Base-by-base conservation (phyloP, 2,113 vertebrate genomes). In the Eulacestoma nigropectus region DNA sequence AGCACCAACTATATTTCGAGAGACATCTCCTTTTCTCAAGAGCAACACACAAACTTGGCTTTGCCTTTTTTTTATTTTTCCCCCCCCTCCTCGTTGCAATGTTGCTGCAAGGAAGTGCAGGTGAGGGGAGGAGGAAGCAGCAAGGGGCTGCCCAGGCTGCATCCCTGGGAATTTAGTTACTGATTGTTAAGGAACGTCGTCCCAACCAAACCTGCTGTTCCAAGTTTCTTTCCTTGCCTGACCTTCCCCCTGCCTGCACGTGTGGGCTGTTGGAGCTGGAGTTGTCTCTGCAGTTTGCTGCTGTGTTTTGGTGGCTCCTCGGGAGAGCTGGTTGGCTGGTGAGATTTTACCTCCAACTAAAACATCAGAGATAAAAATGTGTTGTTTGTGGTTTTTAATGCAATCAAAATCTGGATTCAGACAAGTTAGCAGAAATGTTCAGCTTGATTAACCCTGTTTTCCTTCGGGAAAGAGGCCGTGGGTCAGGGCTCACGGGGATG, bases 1-100 rank as follows among this genome's bases (percentile, higher is more conserved):
- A 96, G 93, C 94, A 21, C 84, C 87, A n/a, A 91, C 93, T 93
- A 20, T 85, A 89, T 94, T 93, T 78, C 8, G 9, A 97, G 94
- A 91, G 94, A 74, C 1, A 1, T 85, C 87, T 89, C 81, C 87
- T 93, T 67, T 64, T 84, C 90, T 96, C 76, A 32, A 94, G 93
- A 95, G 89, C 87, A 74, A 11, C 59, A 42, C 65, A 30, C 81
- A 73, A 96, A 96, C 72, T 90, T 83, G 78, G 44, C 70, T 87
- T 62, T 39, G 65, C 44, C 44, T 60, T 55, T 60, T 81, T 29
- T n/a, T 27, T 25, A 37, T 50, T 10, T 23, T 16, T 15, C 21
- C 1, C 7, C 18, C 41, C 27, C 26, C 39, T 72, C 16, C 64
- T 59, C 2, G 0, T 32, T 72, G 62, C 77, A 33, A 5, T 0